Evolutionary conservation across 2,888 invertebrate genomes (phyloP).

Genomic region (Ormyrus pomaceus): DNA sequence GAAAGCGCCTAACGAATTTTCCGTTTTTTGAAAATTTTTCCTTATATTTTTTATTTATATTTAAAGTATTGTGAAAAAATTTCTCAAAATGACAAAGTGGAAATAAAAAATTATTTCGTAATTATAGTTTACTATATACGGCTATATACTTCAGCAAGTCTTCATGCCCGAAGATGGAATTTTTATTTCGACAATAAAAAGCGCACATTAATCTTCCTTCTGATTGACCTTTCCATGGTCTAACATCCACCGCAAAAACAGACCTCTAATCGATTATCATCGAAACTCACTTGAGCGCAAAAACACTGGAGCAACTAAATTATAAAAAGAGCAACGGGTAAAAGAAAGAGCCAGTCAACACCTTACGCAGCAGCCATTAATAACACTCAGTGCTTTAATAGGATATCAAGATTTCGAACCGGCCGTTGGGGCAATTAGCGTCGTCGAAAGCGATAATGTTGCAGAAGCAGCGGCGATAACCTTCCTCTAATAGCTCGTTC

Average conservation of each 20-base stretch:
- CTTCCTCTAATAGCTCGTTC: not conserved
- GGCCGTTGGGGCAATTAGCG: slow-evolving; percentile 40
- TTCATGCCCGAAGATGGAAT: not conserved
- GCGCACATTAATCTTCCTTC: not conserved
- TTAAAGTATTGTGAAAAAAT: no score
- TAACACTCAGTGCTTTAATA: slow-evolving; percentile 50
- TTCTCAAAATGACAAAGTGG: no score
- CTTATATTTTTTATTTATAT: no score
- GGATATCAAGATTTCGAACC: slow-evolving; percentile 23
- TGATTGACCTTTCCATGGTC: not conserved
- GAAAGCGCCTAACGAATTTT: slow-evolving; percentile 2
- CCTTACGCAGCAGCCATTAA: slow-evolving; percentile 28
- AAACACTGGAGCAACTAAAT: not conserved
- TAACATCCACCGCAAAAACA: not conserved
- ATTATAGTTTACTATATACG: no score
- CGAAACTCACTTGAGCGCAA: slow-evolving; percentile 5
- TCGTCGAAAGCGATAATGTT: slow-evolving; percentile 34
- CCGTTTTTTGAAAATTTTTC: not conserved
- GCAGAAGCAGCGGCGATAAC: not conserved
- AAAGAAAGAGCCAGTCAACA: not conserved
- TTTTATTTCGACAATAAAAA: not conserved
- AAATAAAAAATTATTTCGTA: no score
- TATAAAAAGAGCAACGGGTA: not conserved
- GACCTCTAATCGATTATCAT: not conserved
- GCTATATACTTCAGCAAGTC: no score